Evolutionary conservation across 2,113 vertebrate species (phyloP), one percentile per base, ranked within the genome.

Genomic region (Neotragus moschatus): DNA sequence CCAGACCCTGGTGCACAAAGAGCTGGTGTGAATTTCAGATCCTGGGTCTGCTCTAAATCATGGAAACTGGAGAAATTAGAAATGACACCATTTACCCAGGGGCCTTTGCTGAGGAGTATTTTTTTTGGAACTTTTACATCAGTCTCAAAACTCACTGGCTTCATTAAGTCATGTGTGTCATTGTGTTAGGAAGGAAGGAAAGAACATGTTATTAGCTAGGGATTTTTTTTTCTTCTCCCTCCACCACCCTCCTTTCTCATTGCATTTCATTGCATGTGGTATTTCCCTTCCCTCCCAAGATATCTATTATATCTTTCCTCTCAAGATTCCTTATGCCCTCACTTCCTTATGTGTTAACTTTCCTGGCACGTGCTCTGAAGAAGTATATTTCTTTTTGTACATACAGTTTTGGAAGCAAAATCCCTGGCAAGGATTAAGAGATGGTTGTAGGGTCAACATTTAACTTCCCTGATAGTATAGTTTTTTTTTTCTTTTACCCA

Each of bases 1-100:
- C 9, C 0, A 17, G 96, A 99, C 98, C 99, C 98, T 98, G 93
- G 99, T 98, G 99, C 99, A 99, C 99, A 99, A 99, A 99, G 99
- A 99, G 97, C 98, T 98, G 99, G 99, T 99, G 99, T 99, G 99
- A 99, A 99, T 99, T 99, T 99, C 99, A 99, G 98, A 99, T 99
- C 98, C 97, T 90, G 98, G 12, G 98, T 99, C 99, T 99, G 99
- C 98, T 98, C 99, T 99, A 98, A 98, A 99, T 99, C 99, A 99
- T 94, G 79, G 93, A 96, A 97, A 97, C 96, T 96, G 98, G 98
- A 98, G 98, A 98, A 99, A 99, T 99, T 99, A 98, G 98, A 98
- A 97, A 92, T 99, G 99, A 99, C 99, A 99, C 79, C 96, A 98
- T 99, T 99, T 99, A 99, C 99, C 99, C 99, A 98, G 98, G 98